These are phyloP conservation scores for Alexandromys oeconomus DNA, from an alignment of 2,797 vertebrate species.

Conservation along the genomic window DNA sequence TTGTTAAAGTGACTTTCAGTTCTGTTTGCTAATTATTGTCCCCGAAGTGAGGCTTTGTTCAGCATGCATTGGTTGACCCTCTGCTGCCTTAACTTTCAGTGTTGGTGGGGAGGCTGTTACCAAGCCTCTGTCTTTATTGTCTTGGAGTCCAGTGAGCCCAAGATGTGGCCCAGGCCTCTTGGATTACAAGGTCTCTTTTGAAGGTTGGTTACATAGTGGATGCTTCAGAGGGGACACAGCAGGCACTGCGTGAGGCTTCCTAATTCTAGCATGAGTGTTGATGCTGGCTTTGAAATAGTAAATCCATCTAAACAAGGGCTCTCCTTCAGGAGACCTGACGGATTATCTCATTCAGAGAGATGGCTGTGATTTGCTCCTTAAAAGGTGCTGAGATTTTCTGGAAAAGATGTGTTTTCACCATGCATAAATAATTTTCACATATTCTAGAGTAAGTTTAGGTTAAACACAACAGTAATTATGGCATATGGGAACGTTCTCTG, in stretches of 20 bases:
- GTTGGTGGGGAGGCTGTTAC: not conserved
- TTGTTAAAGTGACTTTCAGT: not conserved
- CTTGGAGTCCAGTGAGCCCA: not conserved
- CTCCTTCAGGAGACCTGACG: not conserved
- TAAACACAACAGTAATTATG: not conserved
- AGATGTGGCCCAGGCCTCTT: not conserved
- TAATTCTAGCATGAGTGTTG: not conserved
- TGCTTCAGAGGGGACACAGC: not conserved
- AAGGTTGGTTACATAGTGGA: not conserved
- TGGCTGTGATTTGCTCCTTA: not conserved
- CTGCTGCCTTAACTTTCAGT: not conserved
- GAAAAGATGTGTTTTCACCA: conserved; percentile 27
- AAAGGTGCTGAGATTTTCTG: not conserved
- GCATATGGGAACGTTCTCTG: not conserved
- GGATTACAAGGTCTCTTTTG: not conserved
- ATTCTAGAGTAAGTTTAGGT: conserved; percentile 35
- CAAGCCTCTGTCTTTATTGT: not conserved
- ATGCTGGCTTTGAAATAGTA: not conserved
- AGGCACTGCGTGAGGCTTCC: not conserved
- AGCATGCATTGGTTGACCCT: not conserved
- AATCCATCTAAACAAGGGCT: not conserved
- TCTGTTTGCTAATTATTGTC: not conserved
- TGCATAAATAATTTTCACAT: conserved; percentile 21
- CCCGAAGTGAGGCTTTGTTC: conserved; percentile 26
- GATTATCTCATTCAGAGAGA: conserved; percentile 23